Evolutionary conservation across 37 sponge, comb jelly and placozoan genomes (phyloP), one percentile per base, ranked within the genome.

Genomic region (Chondrilla cf. caribensis): DNA sequence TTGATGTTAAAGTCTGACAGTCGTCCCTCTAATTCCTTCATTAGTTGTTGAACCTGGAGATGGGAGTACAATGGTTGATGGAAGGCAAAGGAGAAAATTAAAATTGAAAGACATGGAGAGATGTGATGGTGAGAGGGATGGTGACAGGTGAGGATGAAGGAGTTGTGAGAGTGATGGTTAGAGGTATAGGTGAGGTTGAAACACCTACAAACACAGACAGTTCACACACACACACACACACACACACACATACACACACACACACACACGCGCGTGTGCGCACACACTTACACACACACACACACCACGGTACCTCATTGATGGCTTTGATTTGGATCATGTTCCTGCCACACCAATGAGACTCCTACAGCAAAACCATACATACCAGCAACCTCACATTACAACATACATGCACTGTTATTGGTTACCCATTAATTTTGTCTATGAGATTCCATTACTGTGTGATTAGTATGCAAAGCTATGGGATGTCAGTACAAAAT

Each of bases 1-100:
- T 77, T 44, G 38, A 94, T 94, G 76, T 88, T 88, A 79, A 88
- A 90, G 6, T 64, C n/a, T 3, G 73, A 38, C 60, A 94, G 88
- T 2, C 95, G 58, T 9, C 17, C 76, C 26, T 54, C 51, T 11
- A 94, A 79, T 18, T 94, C 95, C 38, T 68, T 83, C 22, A 94
- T 87, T 11, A 86, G 58, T 66, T 90, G 51, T 11, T 47, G 51
- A 14, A 47, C 51, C 51, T 47, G n/a, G n/a, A n/a, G n/a, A n/a
- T n/a, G n/a, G n/a, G n/a, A n/a, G n/a, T n/a, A n/a, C n/a, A n/a
- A n/a, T n/a, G n/a, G n/a, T n/a, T n/a, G n/a, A n/a, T n/a, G n/a
- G n/a, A n/a, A n/a, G n/a, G n/a, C n/a, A n/a, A n/a, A n/a, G n/a
- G n/a, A n/a, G n/a, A n/a, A n/a, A n/a, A n/a, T n/a, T n/a, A n/a